Base-by-base conservation (phyloP, 1,140 invertebrate genomes). In the Monomorium pharaonis region DNA sequence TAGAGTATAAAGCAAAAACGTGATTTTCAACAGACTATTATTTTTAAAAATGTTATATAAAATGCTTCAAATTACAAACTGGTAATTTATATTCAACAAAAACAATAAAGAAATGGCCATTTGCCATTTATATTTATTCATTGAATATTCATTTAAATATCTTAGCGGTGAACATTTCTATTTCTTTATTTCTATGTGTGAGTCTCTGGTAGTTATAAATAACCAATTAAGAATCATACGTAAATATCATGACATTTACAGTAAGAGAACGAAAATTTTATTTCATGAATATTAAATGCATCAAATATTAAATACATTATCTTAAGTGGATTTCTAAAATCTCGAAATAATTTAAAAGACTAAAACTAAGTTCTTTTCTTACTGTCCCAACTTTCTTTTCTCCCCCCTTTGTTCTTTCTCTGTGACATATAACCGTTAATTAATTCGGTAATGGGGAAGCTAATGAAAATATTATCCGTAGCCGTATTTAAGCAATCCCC, bases 391-490 rank as follows among this genome's bases (percentile, higher is more conserved):
- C 16, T 65, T 42, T 6, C 18, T 27, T 37, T 16, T 30, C 37
- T 30, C 6, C 4, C 24, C 30, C 0, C 9, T 37, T 12, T 42
- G 5, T 37, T 16, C 54, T 62, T 9, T 37, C 51, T 62, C 44
- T 27, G 14, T 49, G 72, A 62, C 60, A 65, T 63, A 49, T 51
- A 76, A 65, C 27, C 21, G 47, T 85, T 85, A 81, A 89, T 88
- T 90, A 89, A 90, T 90, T 89, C 74, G 88, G 86, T 54, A 80
- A 75, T 67, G 60, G 63, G 24, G 44, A 51, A 58, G 78, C 74
- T 90, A 90, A 90, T 90, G 88, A 90, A 90, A 90, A 90, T 90
- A 90, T 90, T 89, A 90, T 90, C 85, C 74, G 47, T 81, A 56
- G 84, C 27, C 85, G 86, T 89, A 89, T 89, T 89, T 84, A 86